Evolutionary conservation across 2,797 vertebrate genomes (phyloP), one percentile per base, ranked within the genome.

Genomic region (Pantherophis alleghaniensis): DNA sequence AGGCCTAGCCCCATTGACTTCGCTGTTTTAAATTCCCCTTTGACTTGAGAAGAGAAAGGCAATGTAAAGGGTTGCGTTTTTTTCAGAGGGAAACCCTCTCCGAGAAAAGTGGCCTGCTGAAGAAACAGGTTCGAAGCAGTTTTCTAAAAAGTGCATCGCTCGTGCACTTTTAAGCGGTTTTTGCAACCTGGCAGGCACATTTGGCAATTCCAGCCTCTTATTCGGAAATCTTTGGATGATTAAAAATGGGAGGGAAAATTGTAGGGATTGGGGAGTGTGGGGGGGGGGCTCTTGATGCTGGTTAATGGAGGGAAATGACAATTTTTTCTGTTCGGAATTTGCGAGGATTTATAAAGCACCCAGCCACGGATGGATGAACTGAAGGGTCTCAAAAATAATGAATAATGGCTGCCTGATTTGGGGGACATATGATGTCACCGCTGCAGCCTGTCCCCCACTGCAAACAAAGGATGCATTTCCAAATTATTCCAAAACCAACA

Each of bases 341-440:
- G 26, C 28, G 2, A 42, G 42, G 60, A 66, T 6, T 42, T 3
- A n/a, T 42, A 0, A 22, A 0, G 0, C 4, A 88, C 0, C n/a
- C 86, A 32, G 6, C 37, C 13, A 13, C 22, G 2, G 79, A 3
- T 9, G 24, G 66, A 0, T 2, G 47, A 22, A n/a, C 4, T 47
- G 59, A 26, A 47, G 24, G 37, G 0, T 1, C 37, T 28, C 5
- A 10, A 9, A 51, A n/a, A 59, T 51, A 42, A 42, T 37, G 1
- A 5, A 51, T 16, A 10, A 86, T 0, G 1, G 55, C 61, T 0
- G 42, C 88, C 56, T 0, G 87, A 56, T 9, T 20, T 42, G 3
- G 0, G 0, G 2, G 89, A 55, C 20, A 26, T 53, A 91, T 87
- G 93, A 55, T 91, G 88, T 55, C 88, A 24, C 1, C 2, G 79